A percentile compares a stretch with the other conserved stretches of the same genome.
phyloP scores from a whole-genome alignment of 2,113 vertebrate species.

The Crotalus tigris region DNA sequence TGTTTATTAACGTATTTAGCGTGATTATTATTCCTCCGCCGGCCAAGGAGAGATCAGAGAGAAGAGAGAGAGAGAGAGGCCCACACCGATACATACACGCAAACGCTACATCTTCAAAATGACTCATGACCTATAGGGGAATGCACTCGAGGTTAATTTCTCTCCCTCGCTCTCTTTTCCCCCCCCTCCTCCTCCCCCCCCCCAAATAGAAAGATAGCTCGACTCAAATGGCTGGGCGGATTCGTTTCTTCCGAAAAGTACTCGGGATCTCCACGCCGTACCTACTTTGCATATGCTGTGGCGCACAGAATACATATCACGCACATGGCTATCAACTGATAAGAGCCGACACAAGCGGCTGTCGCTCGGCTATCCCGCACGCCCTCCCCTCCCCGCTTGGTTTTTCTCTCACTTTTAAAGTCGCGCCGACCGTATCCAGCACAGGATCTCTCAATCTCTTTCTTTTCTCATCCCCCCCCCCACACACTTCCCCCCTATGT shows the following conservation, averaged over 20 bases:
- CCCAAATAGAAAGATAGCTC: slow-evolving; percentile 57
- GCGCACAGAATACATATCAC: slow-evolving; percentile 37
- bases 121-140: slow-evolving; percentile 79
- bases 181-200: too few relatives aligned
- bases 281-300: slow-evolving; percentile 53
- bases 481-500: slow-evolving; percentile 45
- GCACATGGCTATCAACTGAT: slow-evolving; percentile 64
- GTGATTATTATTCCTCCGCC: slow-evolving; percentile 34
- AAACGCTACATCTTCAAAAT: slow-evolving; percentile 78
- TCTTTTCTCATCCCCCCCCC: slow-evolving; percentile 42
- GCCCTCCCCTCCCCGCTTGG: slow-evolving; percentile 36
- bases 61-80: slow-evolving; percentile 64
- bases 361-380: slow-evolving; percentile 22
- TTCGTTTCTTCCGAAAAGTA: slow-evolving; percentile 70
- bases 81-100: slow-evolving; percentile 27
- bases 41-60: slow-evolving; percentile 69
- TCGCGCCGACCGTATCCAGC: background rate
- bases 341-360: slow-evolving; percentile 54
- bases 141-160: slow-evolving; percentile 55
- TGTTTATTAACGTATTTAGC: background rate
- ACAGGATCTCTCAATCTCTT: background rate
- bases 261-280: slow-evolving; percentile 59
- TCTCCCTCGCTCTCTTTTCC: background rate
- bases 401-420: slow-evolving; percentile 49
- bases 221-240: slow-evolving; percentile 70